A percentile compares a stretch with the other conserved stretches of the same genome.
Evolutionary conservation across 2,113 vertebrate species (phyloP).

Genomic region (western clawed frog (Xenopus tropicalis)): DNA sequence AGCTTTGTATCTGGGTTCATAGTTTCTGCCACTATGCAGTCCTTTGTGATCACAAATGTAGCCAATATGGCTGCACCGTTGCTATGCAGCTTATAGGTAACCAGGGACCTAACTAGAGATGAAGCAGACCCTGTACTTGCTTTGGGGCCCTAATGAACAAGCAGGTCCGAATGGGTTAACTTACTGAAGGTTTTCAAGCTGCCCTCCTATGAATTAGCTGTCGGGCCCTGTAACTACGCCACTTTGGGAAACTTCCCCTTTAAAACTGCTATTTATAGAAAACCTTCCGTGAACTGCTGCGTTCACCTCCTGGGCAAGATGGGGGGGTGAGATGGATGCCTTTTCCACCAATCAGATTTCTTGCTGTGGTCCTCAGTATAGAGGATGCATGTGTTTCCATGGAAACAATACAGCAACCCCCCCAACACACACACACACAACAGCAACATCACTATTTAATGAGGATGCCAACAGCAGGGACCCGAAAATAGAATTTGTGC

Average conservation of each 20-base stretch:
- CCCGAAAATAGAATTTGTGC: background rate
- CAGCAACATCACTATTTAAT: slow-evolving; percentile 21
- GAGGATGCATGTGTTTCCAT: slow-evolving; percentile 18
- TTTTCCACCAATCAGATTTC: background rate
- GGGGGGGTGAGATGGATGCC: slow-evolving; percentile 12
- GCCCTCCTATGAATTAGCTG: no score
- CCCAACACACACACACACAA: background rate
- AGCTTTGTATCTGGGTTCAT: no score
- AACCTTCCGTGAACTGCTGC: background rate
- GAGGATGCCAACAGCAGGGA: background rate
- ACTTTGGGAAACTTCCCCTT: background rate
- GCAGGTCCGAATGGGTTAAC: no score
- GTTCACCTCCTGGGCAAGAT: slow-evolving; percentile 28
- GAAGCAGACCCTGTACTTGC: no score
- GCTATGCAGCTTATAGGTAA: no score
- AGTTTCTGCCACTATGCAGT: no score
- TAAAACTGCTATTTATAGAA: slow-evolving; percentile 19
- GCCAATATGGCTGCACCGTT: no score
- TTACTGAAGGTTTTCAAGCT: no score
- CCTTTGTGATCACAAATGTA: no score
- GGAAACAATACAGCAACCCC: slow-evolving; percentile 1
- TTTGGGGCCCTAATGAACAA: no score
- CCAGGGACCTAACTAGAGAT: no score
- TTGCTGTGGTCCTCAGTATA: background rate
- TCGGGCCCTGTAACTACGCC: no score